Conservation (phyloP, 2,888 invertebrate species). For the Sphinx pinastri region DNA sequence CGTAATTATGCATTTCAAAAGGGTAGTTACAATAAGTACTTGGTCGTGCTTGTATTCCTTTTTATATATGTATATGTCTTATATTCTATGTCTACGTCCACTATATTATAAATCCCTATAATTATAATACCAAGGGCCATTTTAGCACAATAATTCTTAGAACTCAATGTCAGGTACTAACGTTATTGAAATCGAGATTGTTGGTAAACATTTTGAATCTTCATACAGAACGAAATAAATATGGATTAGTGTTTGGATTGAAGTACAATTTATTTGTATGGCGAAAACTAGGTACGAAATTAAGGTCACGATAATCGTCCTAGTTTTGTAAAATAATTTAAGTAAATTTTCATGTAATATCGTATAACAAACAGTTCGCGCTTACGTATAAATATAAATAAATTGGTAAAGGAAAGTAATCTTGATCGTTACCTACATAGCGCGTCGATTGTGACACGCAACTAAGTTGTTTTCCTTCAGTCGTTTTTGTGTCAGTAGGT, state of each 20-base stretch:
- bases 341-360: slow-evolving; percentile 1
- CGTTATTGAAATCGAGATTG: not conserved
- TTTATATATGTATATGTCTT: no score
- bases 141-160: not conserved
- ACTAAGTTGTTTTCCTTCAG: slow-evolving; percentile 75
- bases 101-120: not conserved
- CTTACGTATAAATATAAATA: not conserved
- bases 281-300: not conserved
- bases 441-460: slow-evolving; percentile 60
- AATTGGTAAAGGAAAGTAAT: slow-evolving; percentile 51
- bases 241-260: not conserved
- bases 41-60: no score
- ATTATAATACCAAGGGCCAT: no score
- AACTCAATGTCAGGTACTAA: not conserved
- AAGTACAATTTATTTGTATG: not conserved
- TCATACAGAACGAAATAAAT: not conserved
- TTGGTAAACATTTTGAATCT: not conserved
- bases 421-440: slow-evolving; percentile 45
- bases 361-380: slow-evolving; percentile 9
- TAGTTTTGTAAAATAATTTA: not conserved
- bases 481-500: slow-evolving; percentile 77
- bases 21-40: not conserved
- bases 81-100: not conserved
- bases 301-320: slow-evolving; percentile 11
- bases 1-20: not conserved